phyloP scores from a whole-genome alignment of 2,888 invertebrate genomes.

The Anticlea derivata region DNA sequence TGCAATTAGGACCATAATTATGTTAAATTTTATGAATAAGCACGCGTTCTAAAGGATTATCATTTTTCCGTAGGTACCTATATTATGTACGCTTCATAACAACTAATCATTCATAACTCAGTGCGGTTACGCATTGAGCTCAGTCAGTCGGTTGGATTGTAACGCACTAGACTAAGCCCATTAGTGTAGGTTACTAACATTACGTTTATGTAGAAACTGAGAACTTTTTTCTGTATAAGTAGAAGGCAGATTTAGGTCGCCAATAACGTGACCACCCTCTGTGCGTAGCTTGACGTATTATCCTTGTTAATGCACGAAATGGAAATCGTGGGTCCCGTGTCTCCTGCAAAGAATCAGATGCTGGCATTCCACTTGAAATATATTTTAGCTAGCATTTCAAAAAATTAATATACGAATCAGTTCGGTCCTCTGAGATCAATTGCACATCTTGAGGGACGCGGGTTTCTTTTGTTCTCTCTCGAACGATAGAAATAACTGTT shows the following conservation, averaged over 20 bases:
- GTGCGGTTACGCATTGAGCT: background rate
- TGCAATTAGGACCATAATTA: background rate
- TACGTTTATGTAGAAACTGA: conserved; percentile 10
- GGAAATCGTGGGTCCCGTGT: conserved; percentile 42
- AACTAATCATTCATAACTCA: background rate
- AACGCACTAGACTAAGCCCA: background rate
- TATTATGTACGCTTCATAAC: no score
- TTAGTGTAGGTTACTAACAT: conserved; percentile 4
- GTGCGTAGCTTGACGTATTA: conserved; percentile 50
- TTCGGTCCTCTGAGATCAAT: background rate
- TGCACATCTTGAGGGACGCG: conserved; percentile 1
- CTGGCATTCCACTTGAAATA: conserved; percentile 27
- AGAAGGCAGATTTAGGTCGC: conserved; percentile 45
- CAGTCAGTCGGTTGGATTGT: background rate
- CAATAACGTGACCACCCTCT: conserved; percentile 51
- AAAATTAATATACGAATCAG: background rate
- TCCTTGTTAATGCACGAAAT: conserved; percentile 54
- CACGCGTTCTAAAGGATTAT: background rate
- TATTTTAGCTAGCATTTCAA: conserved; percentile 19
- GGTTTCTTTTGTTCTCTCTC: background rate
- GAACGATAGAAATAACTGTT: no score
- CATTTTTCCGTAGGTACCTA: background rate
- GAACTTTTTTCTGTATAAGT: conserved; percentile 27
- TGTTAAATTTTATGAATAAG: background rate
- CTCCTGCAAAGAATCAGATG: conserved; percentile 12